Evolutionary conservation across 2,888 invertebrate species (phyloP), one percentile per base, ranked within the genome.

Genomic region (Dynastes grantii): DNA sequence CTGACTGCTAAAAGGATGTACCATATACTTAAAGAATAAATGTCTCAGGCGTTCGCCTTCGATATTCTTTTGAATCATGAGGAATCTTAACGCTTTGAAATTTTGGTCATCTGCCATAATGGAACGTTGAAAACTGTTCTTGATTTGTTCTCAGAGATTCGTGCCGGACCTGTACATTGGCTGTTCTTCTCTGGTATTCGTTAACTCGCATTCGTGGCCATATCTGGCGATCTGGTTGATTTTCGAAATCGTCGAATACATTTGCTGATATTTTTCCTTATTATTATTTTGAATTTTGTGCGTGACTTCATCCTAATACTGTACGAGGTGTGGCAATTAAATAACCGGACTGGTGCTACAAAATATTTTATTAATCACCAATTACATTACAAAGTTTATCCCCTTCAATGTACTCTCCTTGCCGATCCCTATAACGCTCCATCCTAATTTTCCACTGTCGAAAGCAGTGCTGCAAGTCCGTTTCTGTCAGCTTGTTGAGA

Each of bases 1-100:
- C 86, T 85, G 70, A 88, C 83, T 32, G 80, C 89, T 89, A 13
- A 88, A 89, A 0, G 89, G 90, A 84, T 90, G 88, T 68, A 90
- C 85, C 84, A 88, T 88, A 32, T 83, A 85, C 0, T 84, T 85
- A 80, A 87, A 83, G 27, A 82, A 83, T 1, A 89, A 80, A 67
- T 90, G 89, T 27, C 85, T 83, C 11, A 79, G 83, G 70, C 88
- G 88, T 82, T 90, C 89, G 53, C 84, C 84, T 78, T 85, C 85
- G 29, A 89, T 85, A 1, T 86, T 86, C 1, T 85, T 85, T 6
- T 85, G 84, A 76, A 89, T 89, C 16, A 86, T 85, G 13, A 89
- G 84, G 79, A 85, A 85, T 80, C 85, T 85, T 22, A 81, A 84
- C 3, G 88, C 86, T 32, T 82, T 84, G 37, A 85, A 85, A 82